Evolutionary conservation across 2,797 vertebrate genomes (phyloP).

Genomic region (Sebastes kiyomatsui): DNA sequence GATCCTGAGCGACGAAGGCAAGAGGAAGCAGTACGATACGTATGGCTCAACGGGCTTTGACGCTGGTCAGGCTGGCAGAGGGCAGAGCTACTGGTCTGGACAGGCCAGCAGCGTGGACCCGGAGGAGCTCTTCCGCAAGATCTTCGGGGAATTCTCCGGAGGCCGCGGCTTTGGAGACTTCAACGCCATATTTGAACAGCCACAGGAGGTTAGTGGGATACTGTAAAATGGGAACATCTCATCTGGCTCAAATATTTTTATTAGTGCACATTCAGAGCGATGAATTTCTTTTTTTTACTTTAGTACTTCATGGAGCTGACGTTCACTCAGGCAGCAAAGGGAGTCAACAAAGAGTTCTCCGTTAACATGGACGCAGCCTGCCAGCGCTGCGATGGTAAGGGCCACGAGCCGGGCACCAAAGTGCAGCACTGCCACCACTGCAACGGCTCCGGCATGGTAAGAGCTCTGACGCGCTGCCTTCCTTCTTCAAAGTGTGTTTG

Average conservation of each 20-base stretch:
- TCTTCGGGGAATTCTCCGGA: constrained; percentile 95
- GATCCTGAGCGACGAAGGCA: constrained; percentile 93
- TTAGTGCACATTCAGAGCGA: not conserved
- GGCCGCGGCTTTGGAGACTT: constrained; percentile 90
- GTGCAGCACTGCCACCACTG: constrained; percentile 92
- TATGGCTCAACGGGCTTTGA: constrained; percentile 90
- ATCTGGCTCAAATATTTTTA: not conserved
- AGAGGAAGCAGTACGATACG: constrained; percentile 93
- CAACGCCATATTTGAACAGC: constrained; percentile 90
- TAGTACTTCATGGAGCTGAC: constrained; percentile 97
- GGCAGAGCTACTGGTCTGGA: constrained; percentile 88
- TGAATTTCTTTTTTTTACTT: not conserved
- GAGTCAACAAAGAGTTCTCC: constrained; percentile 95
- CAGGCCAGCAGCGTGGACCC: constrained; percentile 86
- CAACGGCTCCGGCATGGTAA: constrained; percentile 95
- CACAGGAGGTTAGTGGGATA: constrained; percentile 88
- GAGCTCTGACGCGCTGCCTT: not conserved
- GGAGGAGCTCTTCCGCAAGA: constrained; percentile 96
- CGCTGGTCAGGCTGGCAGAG: constrained; percentile 71
- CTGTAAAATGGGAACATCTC: not conserved
- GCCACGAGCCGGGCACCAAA: constrained; percentile 93
- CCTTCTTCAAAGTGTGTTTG: not conserved
- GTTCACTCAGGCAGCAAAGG: constrained; percentile 96
- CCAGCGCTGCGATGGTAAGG: constrained; percentile 90
- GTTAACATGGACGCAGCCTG: constrained; percentile 89